phyloP scores from a whole-genome alignment of 2,888 invertebrate species.

The Exocentrus adspersus region DNA sequence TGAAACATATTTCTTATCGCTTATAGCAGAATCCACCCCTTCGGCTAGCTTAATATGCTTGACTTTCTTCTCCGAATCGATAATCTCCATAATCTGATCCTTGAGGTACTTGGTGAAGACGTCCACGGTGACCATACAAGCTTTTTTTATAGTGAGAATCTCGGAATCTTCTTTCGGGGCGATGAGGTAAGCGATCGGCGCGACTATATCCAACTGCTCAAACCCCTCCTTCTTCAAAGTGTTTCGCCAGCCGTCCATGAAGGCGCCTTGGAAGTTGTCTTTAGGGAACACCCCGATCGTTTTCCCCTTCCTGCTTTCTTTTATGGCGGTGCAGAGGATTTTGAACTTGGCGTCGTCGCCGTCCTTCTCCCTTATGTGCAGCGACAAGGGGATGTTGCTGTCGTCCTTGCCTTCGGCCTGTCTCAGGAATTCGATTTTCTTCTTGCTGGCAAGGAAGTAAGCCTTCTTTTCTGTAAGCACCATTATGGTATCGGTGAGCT shows the following conservation, averaged over 20 bases:
- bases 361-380: conserved; percentile 91
- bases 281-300: conserved; percentile 90
- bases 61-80: conserved; percentile 98
- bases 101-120: conserved; percentile 96
- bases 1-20: conserved; percentile 95
- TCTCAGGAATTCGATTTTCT: conserved; percentile 96
- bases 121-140: conserved; percentile 91
- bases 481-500: conserved; percentile 94
- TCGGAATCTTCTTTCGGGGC: conserved; percentile 96
- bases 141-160: conserved; percentile 88
- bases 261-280: conserved; percentile 93
- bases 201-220: conserved; percentile 82
- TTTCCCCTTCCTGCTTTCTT: conserved; percentile 89
- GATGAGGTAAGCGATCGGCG: conserved; percentile 86
- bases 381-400: conserved; percentile 79
- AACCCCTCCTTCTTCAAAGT: conserved; percentile 76
- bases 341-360: conserved; percentile 93
- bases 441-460: conserved; percentile 94
- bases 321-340: conserved; percentile 79
- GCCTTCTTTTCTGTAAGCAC: conserved; percentile 87
- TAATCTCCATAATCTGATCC: conserved; percentile 98
- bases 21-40: conserved; percentile 91
- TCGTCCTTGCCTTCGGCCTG: conserved; percentile 85
- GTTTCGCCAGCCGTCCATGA: conserved; percentile 91
- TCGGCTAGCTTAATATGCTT: conserved; percentile 95